Conservation (phyloP, 2,888 invertebrate species). For the Toxonevra muliebris region DNA sequence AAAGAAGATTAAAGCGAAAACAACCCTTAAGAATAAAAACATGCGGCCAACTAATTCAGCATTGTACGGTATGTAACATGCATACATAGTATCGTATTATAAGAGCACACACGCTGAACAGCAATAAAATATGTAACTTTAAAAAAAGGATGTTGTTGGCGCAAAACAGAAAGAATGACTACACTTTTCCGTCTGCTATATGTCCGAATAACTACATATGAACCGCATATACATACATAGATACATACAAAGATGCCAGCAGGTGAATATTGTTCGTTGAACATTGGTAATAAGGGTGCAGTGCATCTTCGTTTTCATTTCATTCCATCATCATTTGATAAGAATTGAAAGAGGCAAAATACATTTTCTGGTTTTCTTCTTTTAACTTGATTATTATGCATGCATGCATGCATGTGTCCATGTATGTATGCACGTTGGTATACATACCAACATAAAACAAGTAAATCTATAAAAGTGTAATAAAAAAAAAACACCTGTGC, state of each 20-base stretch:
- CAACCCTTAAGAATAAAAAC: neutral
- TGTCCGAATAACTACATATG: no score
- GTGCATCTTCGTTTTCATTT: constrained; percentile 1
- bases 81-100: no score
- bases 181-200: no score
- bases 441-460: neutral
- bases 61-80: no score
- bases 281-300: constrained; percentile 1
- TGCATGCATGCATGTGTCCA: neutral
- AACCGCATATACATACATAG: neutral
- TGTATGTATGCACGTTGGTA: constrained; percentile 12
- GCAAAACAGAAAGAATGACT: no score
- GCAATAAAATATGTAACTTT: no score
- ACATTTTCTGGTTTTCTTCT: neutral
- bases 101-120: no score
- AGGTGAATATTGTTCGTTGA: constrained; percentile 2
- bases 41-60: neutral
- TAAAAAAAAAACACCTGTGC: no score
- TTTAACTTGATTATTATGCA: neutral
- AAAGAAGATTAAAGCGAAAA: neutral
- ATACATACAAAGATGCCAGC: neutral
- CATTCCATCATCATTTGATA: neutral
- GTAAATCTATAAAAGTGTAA: no score
- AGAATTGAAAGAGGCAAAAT: neutral
- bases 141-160: no score